phyloP scores from a whole-genome alignment of 2,113 vertebrate species.

The Lampris megalopsis region DNA sequence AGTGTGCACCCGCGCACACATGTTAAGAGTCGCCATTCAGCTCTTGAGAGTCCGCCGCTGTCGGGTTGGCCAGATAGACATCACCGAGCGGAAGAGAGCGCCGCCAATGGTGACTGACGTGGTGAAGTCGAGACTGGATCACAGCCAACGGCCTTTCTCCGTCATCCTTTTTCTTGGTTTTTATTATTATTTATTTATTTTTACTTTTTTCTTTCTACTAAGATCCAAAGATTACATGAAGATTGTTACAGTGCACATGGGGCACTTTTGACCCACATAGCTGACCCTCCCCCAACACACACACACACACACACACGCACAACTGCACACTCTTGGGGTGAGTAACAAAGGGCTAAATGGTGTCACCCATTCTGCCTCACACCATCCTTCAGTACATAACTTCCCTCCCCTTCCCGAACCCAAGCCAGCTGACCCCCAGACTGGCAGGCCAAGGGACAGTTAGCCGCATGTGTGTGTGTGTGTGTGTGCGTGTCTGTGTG shows the following conservation, averaged over 20 bases:
- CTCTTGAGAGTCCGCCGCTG: constrained; percentile 76
- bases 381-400: constrained; percentile 22
- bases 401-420: constrained; percentile 41
- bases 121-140: neutral
- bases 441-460: constrained; percentile 68
- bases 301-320: no score
- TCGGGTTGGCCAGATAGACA: constrained; percentile 46
- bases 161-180: neutral
- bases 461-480: constrained; percentile 36
- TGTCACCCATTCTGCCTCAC: constrained; percentile 43
- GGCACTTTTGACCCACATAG: constrained; percentile 39
- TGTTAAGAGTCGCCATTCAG: constrained; percentile 45
- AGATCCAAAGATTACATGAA: constrained; percentile 1
- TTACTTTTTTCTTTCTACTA: constrained; percentile 1
- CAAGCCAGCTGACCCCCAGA: constrained; percentile 73
- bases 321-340: neutral
- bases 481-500: constrained; percentile 45
- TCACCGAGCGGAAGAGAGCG: constrained; percentile 24
- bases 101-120: constrained; percentile 1
- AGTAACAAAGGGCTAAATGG: constrained; percentile 69
- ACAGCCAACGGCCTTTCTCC: neutral
- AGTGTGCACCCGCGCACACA: constrained; percentile 59
- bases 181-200: neutral
- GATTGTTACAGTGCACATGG: neutral
- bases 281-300: neutral